These are phyloP conservation scores for Hirundo rustica DNA, from an alignment of 2,797 vertebrate genomes.

Conservation along the genomic window DNA sequence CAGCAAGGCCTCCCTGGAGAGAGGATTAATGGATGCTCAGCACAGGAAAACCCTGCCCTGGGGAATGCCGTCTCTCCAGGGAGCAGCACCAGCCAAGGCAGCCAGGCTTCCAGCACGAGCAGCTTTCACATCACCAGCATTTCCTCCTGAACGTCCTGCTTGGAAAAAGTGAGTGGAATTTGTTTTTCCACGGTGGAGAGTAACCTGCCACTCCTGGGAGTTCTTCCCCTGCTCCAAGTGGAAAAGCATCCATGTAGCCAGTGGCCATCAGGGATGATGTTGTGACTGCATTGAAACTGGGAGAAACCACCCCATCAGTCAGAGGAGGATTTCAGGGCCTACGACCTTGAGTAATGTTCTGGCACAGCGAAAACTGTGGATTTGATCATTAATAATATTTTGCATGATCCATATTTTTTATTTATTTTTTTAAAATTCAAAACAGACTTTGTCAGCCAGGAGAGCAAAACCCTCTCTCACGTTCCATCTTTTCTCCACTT, in stretches of 20 bases:
- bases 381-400: slow-evolving; percentile 63
- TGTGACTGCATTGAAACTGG: slow-evolving; percentile 45
- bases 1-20: slow-evolving; percentile 34
- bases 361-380: slow-evolving; percentile 37
- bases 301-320: slow-evolving; percentile 54
- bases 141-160: slow-evolving; percentile 55
- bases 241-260: slow-evolving; percentile 62
- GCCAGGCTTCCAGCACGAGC: slow-evolving; percentile 56
- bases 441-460: slow-evolving; percentile 36
- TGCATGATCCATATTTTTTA: background rate
- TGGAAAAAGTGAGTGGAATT: slow-evolving; percentile 63
- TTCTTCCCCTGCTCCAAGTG: slow-evolving; percentile 53
- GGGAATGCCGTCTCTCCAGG: slow-evolving; percentile 41
- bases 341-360: slow-evolving; percentile 36
- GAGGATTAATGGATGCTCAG: slow-evolving; percentile 17
- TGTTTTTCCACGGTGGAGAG: slow-evolving; percentile 66
- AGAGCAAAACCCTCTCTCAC: slow-evolving; percentile 6
- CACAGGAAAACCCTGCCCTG: slow-evolving; percentile 48
- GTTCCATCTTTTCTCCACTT: slow-evolving; percentile 26
- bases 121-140: slow-evolving; percentile 64
- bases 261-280: slow-evolving; percentile 51
- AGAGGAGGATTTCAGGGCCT: slow-evolving; percentile 52
- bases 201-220: slow-evolving; percentile 49
- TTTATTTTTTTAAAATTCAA: background rate
- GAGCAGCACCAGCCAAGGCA: slow-evolving; percentile 36